These are phyloP conservation scores for Motacilla alba DNA, from an alignment of 2,113 vertebrate genomes.

Conservation along the genomic window DNA sequence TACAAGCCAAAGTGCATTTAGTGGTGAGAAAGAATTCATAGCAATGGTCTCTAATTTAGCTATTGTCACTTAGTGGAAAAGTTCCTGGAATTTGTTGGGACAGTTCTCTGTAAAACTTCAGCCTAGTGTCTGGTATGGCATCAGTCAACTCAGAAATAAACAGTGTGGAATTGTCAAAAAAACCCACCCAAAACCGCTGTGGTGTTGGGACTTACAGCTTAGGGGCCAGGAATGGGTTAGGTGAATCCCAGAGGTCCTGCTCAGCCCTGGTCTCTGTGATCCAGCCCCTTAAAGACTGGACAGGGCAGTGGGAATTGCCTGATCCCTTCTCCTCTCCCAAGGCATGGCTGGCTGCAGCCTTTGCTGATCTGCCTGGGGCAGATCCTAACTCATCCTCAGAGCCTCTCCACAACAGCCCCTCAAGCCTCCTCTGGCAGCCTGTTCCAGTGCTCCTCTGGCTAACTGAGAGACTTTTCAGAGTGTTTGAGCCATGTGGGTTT, in stretches of 20 bases:
- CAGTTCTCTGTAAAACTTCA: not conserved
- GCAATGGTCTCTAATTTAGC: not conserved
- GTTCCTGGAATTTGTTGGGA: not conserved
- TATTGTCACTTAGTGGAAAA: not conserved
- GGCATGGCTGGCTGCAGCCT: not conserved
- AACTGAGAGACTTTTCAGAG: not conserved
- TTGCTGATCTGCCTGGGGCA: not conserved
- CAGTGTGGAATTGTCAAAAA: not conserved
- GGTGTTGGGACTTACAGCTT: not conserved
- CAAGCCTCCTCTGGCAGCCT: not conserved
- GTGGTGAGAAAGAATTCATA: not conserved
- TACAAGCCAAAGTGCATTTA: not conserved
- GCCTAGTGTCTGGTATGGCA: not conserved
- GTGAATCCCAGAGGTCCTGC: not conserved
- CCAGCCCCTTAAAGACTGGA: not conserved
- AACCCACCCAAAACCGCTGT: rapidly evolving
- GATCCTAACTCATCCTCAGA: not conserved
- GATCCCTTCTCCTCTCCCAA: not conserved
- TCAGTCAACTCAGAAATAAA: not conserved
- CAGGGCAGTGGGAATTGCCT: not conserved
- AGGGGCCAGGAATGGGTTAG: not conserved
- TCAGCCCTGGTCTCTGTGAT: not conserved
- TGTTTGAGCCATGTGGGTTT: not conserved
- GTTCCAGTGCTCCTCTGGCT: not conserved
- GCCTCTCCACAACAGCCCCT: not conserved